These are phyloP conservation scores for Pilophorus perplexus DNA, from an alignment of 2,888 invertebrate species.

Conservation along the genomic window DNA sequence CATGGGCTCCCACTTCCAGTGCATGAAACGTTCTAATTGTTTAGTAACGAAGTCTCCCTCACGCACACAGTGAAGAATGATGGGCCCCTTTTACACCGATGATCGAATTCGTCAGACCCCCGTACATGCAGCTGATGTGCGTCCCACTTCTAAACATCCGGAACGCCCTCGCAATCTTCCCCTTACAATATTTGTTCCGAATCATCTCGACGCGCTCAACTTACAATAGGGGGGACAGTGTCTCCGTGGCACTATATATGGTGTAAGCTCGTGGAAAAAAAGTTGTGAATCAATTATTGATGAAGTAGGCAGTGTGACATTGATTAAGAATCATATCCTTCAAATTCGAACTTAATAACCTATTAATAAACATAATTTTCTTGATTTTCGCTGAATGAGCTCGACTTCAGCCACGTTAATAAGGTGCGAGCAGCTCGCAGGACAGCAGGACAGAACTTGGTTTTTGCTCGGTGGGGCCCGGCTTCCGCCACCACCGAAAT, in stretches of 20 bases:
- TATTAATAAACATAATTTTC: too few relatives aligned
- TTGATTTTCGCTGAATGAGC: too few relatives aligned
- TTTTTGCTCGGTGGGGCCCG: too few relatives aligned
- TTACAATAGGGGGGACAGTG: constrained; percentile 1
- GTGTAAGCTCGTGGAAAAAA: too few relatives aligned
- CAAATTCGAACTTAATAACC: too few relatives aligned
- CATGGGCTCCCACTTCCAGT: constrained; percentile 25
- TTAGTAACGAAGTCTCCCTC: constrained; percentile 32
- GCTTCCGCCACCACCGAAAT: too few relatives aligned
- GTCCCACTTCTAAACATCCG: constrained; percentile 10
- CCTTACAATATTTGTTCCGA: constrained; percentile 27
- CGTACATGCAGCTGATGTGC: not conserved
- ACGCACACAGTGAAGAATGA: not conserved
- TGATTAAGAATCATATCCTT: too few relatives aligned
- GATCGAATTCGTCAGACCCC: not conserved
- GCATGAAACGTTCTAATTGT: constrained; percentile 37
- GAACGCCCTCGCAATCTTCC: not conserved
- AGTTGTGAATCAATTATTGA: not conserved
- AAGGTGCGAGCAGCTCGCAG: too few relatives aligned
- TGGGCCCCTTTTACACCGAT: not conserved
- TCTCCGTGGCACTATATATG: too few relatives aligned
- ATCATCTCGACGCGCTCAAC: constrained; percentile 32
- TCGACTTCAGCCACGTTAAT: too few relatives aligned
- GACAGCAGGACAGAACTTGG: too few relatives aligned
- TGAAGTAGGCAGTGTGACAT: constrained; percentile 1